phyloP scores from a whole-genome alignment of 2,888 invertebrate species.

The Cyrtodaria siliqua region DNA sequence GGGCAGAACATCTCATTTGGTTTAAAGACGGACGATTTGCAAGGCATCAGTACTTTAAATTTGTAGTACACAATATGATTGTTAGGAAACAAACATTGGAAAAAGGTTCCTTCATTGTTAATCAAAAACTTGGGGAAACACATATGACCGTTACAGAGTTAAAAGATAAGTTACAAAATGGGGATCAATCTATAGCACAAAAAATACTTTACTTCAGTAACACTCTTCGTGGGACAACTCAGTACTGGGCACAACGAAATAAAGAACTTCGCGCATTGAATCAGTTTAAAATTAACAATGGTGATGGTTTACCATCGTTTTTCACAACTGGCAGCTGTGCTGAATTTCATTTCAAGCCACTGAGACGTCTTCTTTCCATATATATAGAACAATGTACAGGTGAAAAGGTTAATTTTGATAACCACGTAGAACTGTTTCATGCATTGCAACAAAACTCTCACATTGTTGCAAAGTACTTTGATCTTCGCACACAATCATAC shows the following conservation, averaged over 20 bases:
- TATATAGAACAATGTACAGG: conserved; percentile 8
- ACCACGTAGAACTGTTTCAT: not conserved
- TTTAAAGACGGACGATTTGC: conserved; percentile 58
- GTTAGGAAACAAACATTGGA: conserved; percentile 59
- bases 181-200: conserved; percentile 44
- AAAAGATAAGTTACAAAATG: conserved; percentile 44
- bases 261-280: conserved; percentile 8
- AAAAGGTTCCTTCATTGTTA: conserved; percentile 47
- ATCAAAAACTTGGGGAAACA: conserved; percentile 63
- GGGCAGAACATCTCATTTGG: conserved; percentile 55
- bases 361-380: not conserved
- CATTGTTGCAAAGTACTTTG: conserved; percentile 29
- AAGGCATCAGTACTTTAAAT: conserved; percentile 58
- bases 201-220: conserved; percentile 61
- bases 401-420: not conserved
- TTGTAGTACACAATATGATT: conserved; percentile 65
- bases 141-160: conserved; percentile 53
- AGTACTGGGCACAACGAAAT: conserved; percentile 5
- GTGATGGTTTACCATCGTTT: conserved; percentile 37
- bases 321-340: conserved; percentile 29
- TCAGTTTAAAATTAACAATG: conserved; percentile 12
- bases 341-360: conserved; percentile 23
- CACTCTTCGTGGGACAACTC: conserved; percentile 22
- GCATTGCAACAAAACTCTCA: conserved; percentile 21
- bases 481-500: conserved; percentile 24